Conservation (phyloP, 2,888 invertebrate species). For the Rhodophaea formosa region DNA sequence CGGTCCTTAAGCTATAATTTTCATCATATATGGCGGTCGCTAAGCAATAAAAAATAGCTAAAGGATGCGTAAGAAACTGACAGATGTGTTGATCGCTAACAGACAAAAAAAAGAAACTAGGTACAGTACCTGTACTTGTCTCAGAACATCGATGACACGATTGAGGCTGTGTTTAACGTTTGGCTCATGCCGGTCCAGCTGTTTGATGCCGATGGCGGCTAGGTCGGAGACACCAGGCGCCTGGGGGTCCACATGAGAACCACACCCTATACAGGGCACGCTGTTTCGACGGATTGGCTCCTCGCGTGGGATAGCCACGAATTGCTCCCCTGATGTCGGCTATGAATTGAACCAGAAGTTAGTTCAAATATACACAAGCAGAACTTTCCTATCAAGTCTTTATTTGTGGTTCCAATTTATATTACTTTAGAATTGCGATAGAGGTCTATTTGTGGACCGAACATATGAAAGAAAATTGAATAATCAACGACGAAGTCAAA, state of each 20-base stretch:
- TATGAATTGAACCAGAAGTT: conserved; percentile 33
- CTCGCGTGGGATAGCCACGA: conserved; percentile 66
- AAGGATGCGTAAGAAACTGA: too few relatives aligned
- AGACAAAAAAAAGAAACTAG: too few relatives aligned
- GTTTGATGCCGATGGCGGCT: conserved; percentile 70
- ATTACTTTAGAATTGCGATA: too few relatives aligned
- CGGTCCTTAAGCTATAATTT: too few relatives aligned
- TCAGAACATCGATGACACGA: conserved; percentile 73
- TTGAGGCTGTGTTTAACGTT: conserved; percentile 60
- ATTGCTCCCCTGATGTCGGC: conserved; percentile 76
- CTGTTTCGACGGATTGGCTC: conserved; percentile 31
- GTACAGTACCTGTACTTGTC: conserved; percentile 75
- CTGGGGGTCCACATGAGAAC: conserved; percentile 70
- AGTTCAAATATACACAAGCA: not conserved
- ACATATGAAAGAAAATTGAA: too few relatives aligned
- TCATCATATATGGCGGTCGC: too few relatives aligned
- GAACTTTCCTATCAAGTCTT: too few relatives aligned
- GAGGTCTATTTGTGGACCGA: too few relatives aligned
- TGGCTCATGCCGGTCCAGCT: conserved; percentile 63
- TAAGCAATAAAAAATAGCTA: too few relatives aligned
- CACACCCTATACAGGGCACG: conserved; percentile 75
- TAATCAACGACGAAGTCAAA: too few relatives aligned
- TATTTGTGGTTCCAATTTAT: too few relatives aligned
- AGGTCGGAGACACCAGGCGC: conserved; percentile 76
- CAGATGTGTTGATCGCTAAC: too few relatives aligned